Evolutionary conservation across 2,888 invertebrate genomes (phyloP).

Genomic region (Machimus rusticus): DNA sequence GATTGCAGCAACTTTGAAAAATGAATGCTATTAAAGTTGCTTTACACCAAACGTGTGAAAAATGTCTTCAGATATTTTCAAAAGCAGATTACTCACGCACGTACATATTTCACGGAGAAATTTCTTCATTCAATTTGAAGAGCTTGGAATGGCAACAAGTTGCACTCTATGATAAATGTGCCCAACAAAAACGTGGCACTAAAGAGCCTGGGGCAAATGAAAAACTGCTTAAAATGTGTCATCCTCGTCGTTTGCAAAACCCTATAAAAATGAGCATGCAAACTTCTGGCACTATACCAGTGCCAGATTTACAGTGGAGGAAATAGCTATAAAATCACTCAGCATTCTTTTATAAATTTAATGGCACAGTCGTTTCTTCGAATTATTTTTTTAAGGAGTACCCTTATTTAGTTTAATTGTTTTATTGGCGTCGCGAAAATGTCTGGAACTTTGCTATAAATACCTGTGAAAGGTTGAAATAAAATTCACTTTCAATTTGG

Average conservation of each 20-base stretch:
- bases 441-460: no score
- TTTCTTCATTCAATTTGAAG: not conserved
- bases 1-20: not conserved
- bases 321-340: no score
- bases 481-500: no score
- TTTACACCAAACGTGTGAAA: not conserved
- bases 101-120: not conserved
- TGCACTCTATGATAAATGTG: not conserved
- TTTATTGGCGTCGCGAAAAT: no score
- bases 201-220: not conserved
- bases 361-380: no score
- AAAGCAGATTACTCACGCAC: not conserved
- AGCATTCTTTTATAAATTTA: no score
- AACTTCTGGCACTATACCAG: not conserved
- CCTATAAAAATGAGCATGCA: not conserved
- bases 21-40: not conserved
- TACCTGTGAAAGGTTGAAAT: no score
- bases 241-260: not conserved
- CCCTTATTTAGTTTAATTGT: no score
- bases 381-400: no score
- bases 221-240: not conserved
- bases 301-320: no score
- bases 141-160: not conserved
- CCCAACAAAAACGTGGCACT: not conserved
- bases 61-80: not conserved